phyloP scores from a whole-genome alignment of 2,797 vertebrate genomes.

The Chrosomus eos region DNA sequence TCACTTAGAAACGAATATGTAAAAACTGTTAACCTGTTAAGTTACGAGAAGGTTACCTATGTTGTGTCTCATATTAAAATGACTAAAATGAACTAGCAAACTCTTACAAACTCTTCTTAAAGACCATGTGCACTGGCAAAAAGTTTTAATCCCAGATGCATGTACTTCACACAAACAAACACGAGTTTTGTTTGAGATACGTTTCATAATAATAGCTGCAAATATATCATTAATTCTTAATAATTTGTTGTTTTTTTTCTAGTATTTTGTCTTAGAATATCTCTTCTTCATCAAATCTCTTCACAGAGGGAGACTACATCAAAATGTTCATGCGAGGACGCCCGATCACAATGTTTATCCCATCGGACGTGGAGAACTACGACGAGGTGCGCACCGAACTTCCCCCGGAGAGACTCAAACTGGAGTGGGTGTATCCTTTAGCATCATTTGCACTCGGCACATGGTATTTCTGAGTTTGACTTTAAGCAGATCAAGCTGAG shows the following conservation, averaged over 20 bases:
- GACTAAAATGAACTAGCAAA: background rate
- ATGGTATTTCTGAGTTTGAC: background rate
- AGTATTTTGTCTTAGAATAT: background rate
- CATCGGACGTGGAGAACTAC: constrained; percentile 92
- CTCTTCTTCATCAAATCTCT: constrained; percentile 14
- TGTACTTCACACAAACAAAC: constrained; percentile 17
- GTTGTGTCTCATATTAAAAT: background rate
- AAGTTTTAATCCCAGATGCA: too few relatives aligned
- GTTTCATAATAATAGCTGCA: background rate
- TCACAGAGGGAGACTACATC: constrained; percentile 92
- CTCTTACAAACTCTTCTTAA: background rate
- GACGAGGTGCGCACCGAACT: constrained; percentile 91
- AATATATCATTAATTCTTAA: background rate
- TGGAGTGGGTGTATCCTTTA: constrained; percentile 99
- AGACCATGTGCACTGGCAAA: background rate
- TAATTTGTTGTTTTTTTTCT: background rate
- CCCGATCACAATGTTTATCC: constrained; percentile 98
- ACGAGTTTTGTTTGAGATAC: background rate
- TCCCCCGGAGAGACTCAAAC: constrained; percentile 93
- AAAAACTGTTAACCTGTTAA: background rate
- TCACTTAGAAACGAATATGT: constrained; percentile 16
- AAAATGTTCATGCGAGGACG: constrained; percentile 99
- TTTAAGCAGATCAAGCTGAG: background rate
- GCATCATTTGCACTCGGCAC: background rate
- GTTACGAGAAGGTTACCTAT: background rate